Evolutionary conservation across 1,140 invertebrate genomes (phyloP), one percentile per base, ranked within the genome.

Genomic region (Listronotus bonariensis): DNA sequence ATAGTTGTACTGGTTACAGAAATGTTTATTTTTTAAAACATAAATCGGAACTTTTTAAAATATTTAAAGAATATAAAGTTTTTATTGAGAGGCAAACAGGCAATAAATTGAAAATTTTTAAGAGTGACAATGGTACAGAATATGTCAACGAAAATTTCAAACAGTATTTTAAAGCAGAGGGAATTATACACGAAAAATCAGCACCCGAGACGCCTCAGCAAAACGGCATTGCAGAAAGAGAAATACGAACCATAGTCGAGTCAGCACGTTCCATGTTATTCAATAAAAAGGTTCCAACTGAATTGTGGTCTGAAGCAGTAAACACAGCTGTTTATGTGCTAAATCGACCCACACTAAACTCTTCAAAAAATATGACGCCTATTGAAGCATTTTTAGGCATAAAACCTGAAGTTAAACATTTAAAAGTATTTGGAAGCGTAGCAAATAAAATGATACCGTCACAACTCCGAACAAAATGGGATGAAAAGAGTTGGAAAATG

Each of bases 341-440:
- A 62, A 82, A 82, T 69, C 59, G 78, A 46, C 10, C 55, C 31
- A 12, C 34, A 38, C 34, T 20, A 4, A 38, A 36, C 7, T 9
- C 11, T 26, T 14, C 17, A 36, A 9, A 10, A 40, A 20, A 51
- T 17, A 40, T 9, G 6, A 40, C 46, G 1, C 45, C 45, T n/a
- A 9, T 15, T n/a, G 57, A 60, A 51, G 15, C 10, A 49, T 60
- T 14, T 75, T 62, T 69, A 69, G 73, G 75, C 58, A 66, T 63
- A 65, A 81, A 78, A 77, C 79, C 80, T 67, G 75, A 82, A 70
- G 71, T 83, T 8, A 51, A 17, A 10, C 67, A 80, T 62, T n/a
- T 80, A 2, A 70, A 62, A 36, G 68, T 75, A 55, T 81, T 82
- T 76, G 80, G 80, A n/a, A 78, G 73, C 57, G 65, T 64, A 54